Base-by-base conservation (phyloP, 1,140 invertebrate species). In the Saccostrea cuccullata region DNA sequence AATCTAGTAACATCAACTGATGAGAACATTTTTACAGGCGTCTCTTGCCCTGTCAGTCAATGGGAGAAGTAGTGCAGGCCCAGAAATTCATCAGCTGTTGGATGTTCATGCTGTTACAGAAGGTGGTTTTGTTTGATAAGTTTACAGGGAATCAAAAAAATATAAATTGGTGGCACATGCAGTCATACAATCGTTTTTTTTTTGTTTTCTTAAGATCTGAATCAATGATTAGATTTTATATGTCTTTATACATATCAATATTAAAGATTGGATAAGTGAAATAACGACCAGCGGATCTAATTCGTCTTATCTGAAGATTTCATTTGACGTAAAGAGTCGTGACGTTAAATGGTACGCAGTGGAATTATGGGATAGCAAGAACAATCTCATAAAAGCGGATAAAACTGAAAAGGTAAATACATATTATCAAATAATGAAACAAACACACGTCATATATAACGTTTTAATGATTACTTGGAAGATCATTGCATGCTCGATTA, bases 321-420 rank as follows among this genome's bases (percentile, higher is more conserved):
- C 70, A 13, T 77, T 77, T 77, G 70, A 77, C 70, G 70, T 77
- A 23, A 77, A 77, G 15, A 77, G 15, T 77, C 70, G 70, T 13
- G 30, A 77, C 15, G 70, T 77, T 36, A 77, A 40, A 77, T 77
- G 23, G 70, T 77, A 77, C 70, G 70, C 23, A 17, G 70, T 77
- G 23, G 70, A 77, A 77, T 40, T 77, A 36, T 77, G 70, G 70
- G 70, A 77, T 30, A 77, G 23, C 70, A 26, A 30, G 23, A 36
- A 77, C 70, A 77, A 77, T 15, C 30, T 77, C 11, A 77, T 77
- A 11, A 77, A 77, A 77, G 30, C 26, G 11, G 70, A 77, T 26
- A 77, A 17, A 77, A 77, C 70, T 5, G 70, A 36, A 77, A 77
- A 77, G 70, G 70, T 77, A 77, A 5, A 15, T 6, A 67, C 47